Base-by-base conservation (phyloP, 1,140 invertebrate species). In the Atopsyche davidsoni region DNA sequence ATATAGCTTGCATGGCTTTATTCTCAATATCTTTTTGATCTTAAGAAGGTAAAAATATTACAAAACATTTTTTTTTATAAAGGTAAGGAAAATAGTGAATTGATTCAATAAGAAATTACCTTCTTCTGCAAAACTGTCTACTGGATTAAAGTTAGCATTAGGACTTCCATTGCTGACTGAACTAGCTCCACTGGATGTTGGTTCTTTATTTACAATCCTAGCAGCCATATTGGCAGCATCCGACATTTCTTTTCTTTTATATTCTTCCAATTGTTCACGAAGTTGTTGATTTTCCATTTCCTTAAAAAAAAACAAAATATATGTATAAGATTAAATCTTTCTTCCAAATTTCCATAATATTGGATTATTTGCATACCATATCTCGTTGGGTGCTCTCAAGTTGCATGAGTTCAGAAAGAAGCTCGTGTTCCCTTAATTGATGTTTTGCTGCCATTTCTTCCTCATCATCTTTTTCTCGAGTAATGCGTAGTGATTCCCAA, bases 351-450 rank as follows among this genome's bases (percentile, higher is more conserved):
- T n/a, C n/a, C n/a, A n/a, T n/a, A n/a, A n/a, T n/a, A n/a, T n/a
- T n/a, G n/a, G n/a, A n/a, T n/a, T n/a, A n/a, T n/a, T n/a, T n/a
- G n/a, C 68, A 67, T 50, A 79, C 76, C 71, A 75, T 75, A 51
- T 79, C 75, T 39, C 68, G 68, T 42, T 76, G 73, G 35, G 75
- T 72, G 59, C 71, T 75, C 64, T 80, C 79, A 10, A 83, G 61
- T 57, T 78, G 73, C 60, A 78, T 70, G 11, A 80, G 69, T 48
- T 75, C 72, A 18, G 75, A 77, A 31, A 75, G 62, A 47, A 80
- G 65, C 58, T 77, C 70, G 54, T 75, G 74, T 41, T 79, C 75
- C 9, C 70, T 57, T 17, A 73, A 61, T 59, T 77, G 73, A 47
- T 76, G 67, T 32, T 73, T 62, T 2, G 67, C 64, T 4, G 71